Evolutionary conservation across 1,140 invertebrate genomes (phyloP).

Genomic region (Camponotus vicinus): DNA sequence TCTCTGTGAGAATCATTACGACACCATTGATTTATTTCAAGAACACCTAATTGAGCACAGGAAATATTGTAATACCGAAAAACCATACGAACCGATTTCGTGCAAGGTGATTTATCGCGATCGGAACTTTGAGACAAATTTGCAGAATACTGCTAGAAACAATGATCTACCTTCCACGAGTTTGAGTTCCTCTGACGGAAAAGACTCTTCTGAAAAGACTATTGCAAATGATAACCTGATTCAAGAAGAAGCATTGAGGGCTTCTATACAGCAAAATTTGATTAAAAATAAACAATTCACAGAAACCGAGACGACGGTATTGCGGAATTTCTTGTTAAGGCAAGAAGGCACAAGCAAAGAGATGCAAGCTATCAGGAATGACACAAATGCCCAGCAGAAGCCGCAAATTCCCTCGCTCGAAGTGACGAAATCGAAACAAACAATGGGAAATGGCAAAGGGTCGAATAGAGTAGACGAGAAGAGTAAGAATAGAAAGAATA

Average conservation of each 20-base stretch:
- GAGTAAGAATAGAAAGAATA: not conserved
- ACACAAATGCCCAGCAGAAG: not conserved
- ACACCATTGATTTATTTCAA: slow-evolving; percentile 57
- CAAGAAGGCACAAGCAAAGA: not conserved
- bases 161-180: not conserved
- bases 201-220: not conserved
- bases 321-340: too few relatives aligned
- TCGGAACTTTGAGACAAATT: not conserved
- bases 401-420: not conserved
- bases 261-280: not conserved
- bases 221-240: not conserved
- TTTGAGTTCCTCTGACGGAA: not conserved
- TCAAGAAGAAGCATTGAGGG: not conserved
- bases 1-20: slow-evolving; percentile 23
- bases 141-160: not conserved
- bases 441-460: too few relatives aligned
- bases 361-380: not conserved
- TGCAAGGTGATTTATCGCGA: slow-evolving; percentile 67
- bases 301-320: not conserved
- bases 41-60: slow-evolving; percentile 66
- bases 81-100: not conserved
- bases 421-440: not conserved
- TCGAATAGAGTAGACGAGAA: not conserved
- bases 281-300: not conserved
- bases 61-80: not conserved